Evolutionary conservation across 2,797 vertebrate species (phyloP).

Genomic region (Taeniopygia guttata): DNA sequence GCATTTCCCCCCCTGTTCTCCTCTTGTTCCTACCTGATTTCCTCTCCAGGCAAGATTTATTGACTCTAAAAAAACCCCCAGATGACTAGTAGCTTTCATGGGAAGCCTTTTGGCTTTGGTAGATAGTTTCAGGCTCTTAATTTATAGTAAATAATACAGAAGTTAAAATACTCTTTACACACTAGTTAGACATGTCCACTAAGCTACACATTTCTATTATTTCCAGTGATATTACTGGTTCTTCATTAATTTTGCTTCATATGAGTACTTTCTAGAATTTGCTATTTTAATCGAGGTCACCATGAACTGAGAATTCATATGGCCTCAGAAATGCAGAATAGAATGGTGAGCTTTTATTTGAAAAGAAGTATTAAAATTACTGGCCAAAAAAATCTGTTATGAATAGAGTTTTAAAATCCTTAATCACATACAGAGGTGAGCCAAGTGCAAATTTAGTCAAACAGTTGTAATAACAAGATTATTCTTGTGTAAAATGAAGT

Average conservation of each 20-base stretch:
- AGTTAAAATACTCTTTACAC: background rate
- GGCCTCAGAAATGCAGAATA: background rate
- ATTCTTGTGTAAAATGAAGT: background rate
- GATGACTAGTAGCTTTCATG: background rate
- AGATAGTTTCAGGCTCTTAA: background rate
- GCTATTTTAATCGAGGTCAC: background rate
- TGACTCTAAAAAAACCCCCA: background rate
- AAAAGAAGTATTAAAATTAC: background rate
- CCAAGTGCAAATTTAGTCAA: background rate
- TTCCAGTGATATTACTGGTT: background rate
- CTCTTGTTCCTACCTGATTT: background rate
- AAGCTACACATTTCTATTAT: rapidly evolving
- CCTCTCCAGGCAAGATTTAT: background rate
- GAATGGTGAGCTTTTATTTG: background rate
- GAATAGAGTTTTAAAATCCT: background rate
- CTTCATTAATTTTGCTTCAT: background rate
- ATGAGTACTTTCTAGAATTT: background rate
- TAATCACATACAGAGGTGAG: background rate
- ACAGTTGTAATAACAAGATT: background rate
- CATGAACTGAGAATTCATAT: background rate
- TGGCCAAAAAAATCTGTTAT: background rate
- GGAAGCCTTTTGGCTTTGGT: background rate
- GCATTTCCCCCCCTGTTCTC: rapidly evolving
- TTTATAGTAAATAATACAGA: background rate
- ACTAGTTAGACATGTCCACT: background rate